Conservation (phyloP, 2,888 invertebrate species). For the Pardosa pseudoannulata region DNA sequence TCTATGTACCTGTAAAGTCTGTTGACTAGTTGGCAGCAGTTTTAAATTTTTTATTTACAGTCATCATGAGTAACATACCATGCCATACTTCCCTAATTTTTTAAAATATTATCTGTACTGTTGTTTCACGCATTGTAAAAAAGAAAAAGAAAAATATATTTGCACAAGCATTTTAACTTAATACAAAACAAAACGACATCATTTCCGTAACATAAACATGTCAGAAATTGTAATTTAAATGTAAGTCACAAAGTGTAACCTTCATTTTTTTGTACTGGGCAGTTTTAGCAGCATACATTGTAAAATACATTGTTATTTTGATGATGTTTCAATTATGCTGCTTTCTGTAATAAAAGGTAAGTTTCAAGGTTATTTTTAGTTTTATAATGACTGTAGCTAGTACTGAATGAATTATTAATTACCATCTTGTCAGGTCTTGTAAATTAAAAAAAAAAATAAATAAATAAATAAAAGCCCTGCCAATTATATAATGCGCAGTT, state of each 20-base stretch:
- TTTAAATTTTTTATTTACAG: constrained; percentile 39
- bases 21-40: constrained; percentile 66
- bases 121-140: constrained; percentile 47
- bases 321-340: constrained; percentile 30
- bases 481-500: constrained; percentile 27
- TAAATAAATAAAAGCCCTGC: constrained; percentile 41
- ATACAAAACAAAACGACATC: constrained; percentile 18
- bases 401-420: constrained; percentile 13
- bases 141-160: constrained; percentile 25
- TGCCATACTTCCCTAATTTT: constrained; percentile 40
- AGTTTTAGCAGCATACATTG: constrained; percentile 46
- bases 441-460: constrained; percentile 25
- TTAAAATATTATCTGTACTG: constrained; percentile 39
- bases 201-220: constrained; percentile 25
- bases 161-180: constrained; percentile 51
- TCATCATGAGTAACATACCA: constrained; percentile 48
- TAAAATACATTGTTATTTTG: constrained; percentile 45
- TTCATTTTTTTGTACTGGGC: constrained; percentile 48
- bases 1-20: constrained; percentile 68
- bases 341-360: constrained; percentile 56
- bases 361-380: constrained; percentile 48
- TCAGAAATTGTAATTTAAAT: constrained; percentile 33
- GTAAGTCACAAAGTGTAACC: constrained; percentile 29
- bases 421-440: constrained; percentile 29
- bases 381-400: constrained; percentile 59